Evolutionary conservation across 2,797 vertebrate species (phyloP).

Genomic region (Coccyzus lansbergi): DNA sequence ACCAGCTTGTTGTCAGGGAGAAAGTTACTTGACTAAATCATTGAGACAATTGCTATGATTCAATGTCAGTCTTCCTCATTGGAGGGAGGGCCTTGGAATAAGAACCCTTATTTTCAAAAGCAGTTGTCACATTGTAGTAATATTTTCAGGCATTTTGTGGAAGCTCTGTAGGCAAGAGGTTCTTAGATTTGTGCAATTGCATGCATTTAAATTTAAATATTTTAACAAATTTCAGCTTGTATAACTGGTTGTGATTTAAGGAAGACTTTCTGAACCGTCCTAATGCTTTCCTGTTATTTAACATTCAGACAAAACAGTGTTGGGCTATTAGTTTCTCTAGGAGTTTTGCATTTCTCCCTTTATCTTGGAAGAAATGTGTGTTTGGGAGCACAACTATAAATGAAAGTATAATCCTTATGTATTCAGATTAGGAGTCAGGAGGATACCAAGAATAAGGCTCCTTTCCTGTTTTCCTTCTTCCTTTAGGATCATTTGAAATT

Average conservation of each 20-base stretch:
- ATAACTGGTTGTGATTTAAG: not conserved
- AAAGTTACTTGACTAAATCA: slow-evolving; percentile 9
- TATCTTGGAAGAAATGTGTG: not conserved
- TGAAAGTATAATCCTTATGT: not conserved
- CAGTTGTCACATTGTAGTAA: not conserved
- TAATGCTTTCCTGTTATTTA: not conserved
- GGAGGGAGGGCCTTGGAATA: not conserved
- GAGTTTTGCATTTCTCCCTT: not conserved
- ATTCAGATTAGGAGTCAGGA: not conserved
- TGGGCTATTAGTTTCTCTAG: not conserved
- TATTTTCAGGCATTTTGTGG: not conserved
- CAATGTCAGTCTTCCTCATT: not conserved
- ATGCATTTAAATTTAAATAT: not conserved
- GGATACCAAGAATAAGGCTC: not conserved
- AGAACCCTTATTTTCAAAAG: not conserved
- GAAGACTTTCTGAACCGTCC: not conserved
- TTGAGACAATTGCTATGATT: not conserved
- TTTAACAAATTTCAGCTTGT: not conserved
- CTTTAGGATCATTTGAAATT: not conserved
- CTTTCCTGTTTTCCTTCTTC: not conserved
- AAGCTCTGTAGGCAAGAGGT: not conserved
- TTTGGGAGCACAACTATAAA: not conserved
- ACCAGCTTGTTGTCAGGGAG: not conserved
- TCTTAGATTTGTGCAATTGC: not conserved
- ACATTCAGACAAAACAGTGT: not conserved